A percentile compares a stretch with the other conserved stretches of the same genome.
Conservation (phyloP, 2,888 invertebrate genomes). For the Brenthis daphne region DNA sequence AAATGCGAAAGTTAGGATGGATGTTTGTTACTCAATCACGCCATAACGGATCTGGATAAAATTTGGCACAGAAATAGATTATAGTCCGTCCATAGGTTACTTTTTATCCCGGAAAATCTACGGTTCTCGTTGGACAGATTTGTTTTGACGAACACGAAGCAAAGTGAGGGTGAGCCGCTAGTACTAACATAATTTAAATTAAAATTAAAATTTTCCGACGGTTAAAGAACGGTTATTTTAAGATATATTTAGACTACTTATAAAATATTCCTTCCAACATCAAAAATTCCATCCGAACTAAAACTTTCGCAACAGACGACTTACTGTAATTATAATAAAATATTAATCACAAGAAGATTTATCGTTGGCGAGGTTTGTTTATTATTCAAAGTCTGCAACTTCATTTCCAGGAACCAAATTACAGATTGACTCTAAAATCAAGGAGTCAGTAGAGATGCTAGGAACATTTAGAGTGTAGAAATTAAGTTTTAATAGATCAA, state of each 20-base stretch:
- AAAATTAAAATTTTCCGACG: too few species aligned
- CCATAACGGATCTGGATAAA: too few species aligned
- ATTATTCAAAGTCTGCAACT: constrained; percentile 30
- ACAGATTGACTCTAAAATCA: constrained; percentile 23
- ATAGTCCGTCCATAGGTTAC: too few species aligned
- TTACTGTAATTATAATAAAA: constrained; percentile 36
- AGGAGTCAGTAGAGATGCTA: constrained; percentile 5
- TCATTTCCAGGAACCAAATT: constrained; percentile 29
- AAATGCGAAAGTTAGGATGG: too few species aligned
- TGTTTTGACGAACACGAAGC: too few species aligned
- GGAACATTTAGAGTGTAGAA: background rate
- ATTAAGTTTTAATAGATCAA: background rate
- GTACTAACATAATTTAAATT: too few species aligned
- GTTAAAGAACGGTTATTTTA: too few species aligned
- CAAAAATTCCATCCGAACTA: constrained; percentile 29
- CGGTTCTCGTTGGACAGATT: too few species aligned
- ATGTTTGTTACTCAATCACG: too few species aligned
- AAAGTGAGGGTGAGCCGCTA: too few species aligned
- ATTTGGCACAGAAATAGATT: too few species aligned
- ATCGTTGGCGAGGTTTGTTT: constrained; percentile 27
- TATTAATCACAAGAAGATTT: constrained; percentile 36
- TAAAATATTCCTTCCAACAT: constrained; percentile 14
- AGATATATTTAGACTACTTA: background rate
- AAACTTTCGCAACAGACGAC: constrained; percentile 32
- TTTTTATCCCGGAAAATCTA: too few species aligned